A percentile compares a stretch with the other conserved stretches of the same genome.
phyloP scores from a whole-genome alignment of 2,888 invertebrate species.

The Galeopsomyia nigrocyanea region DNA sequence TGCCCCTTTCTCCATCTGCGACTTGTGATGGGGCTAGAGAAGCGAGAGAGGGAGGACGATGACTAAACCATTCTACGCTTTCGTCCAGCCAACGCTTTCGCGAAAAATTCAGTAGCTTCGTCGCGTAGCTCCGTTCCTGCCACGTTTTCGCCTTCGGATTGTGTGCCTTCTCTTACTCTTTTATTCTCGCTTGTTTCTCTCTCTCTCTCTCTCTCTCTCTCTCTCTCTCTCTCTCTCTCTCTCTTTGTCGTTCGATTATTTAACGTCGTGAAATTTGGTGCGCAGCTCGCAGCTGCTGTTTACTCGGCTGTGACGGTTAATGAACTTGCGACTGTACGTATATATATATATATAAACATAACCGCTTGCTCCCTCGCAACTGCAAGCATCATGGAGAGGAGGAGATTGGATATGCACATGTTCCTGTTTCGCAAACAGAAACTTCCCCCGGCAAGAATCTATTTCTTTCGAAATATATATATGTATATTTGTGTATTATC shows the following conservation, averaged over 20 bases:
- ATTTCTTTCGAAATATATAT: neutral
- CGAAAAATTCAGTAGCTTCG: slow-evolving; percentile 29
- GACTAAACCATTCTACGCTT: neutral
- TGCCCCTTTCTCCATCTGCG: slow-evolving; percentile 21
- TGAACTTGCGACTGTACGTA: slow-evolving; percentile 6
- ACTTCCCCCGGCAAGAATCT: slow-evolving; percentile 15
- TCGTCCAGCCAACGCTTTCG: neutral
- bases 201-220: neutral
- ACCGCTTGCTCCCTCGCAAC: neutral
- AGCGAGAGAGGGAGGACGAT: slow-evolving; percentile 16
- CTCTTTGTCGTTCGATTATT: no score
- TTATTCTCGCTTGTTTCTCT: no score
- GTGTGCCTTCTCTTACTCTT: no score
- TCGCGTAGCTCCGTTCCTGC: neutral
- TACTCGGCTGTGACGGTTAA: no score
- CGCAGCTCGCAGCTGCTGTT: no score
- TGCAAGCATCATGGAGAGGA: slow-evolving; percentile 23
- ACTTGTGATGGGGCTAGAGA: neutral
- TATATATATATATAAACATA: no score
- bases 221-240: neutral
- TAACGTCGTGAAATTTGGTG: no score
- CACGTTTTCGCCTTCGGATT: slow-evolving; percentile 1
- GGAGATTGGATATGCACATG: slow-evolving; percentile 15
- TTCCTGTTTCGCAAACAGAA: slow-evolving; percentile 28
- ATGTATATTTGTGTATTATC: no score